Conservation (phyloP, 2,113 vertebrate species). For the Muntiacus muntjak region DNA sequence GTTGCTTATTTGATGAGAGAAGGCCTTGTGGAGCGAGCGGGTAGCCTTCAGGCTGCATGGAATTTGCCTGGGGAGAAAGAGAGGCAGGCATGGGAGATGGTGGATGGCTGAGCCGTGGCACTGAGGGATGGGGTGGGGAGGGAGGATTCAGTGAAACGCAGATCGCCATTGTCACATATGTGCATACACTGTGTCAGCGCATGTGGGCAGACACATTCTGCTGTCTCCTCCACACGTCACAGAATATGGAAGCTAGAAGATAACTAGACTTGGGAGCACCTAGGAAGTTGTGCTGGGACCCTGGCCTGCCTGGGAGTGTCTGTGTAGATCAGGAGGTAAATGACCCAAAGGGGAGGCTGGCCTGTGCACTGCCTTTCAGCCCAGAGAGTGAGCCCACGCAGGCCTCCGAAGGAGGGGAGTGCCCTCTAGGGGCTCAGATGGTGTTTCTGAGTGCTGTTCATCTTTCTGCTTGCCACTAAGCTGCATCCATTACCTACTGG, state of each 20-base stretch:
- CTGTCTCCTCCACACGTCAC: background rate
- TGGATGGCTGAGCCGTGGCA: background rate
- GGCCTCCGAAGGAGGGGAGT: conserved; percentile 50
- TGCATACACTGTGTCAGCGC: background rate
- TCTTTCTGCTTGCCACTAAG: background rate
- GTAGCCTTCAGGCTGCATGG: background rate
- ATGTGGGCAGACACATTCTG: background rate
- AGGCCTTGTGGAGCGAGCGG: background rate
- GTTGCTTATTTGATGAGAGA: background rate
- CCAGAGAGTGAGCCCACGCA: background rate
- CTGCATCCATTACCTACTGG: background rate
- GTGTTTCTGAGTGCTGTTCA: background rate
- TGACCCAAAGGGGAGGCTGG: background rate
- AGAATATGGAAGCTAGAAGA: background rate
- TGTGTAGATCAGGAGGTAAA: background rate
- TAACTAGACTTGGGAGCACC: background rate
- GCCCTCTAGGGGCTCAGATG: conserved; percentile 61
- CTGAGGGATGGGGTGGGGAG: rapidly evolving
- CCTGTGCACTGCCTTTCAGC: background rate
- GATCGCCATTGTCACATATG: no score
- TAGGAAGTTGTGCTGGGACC: background rate
- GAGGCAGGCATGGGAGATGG: background rate
- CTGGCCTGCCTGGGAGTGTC: background rate
- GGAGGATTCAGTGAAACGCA: background rate
- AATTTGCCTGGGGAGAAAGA: background rate